A percentile compares a stretch with the other conserved stretches of the same genome.
These are phyloP conservation scores for Anthrax anthrax DNA, from an alignment of 2,888 invertebrate genomes.

Conservation along the genomic window DNA sequence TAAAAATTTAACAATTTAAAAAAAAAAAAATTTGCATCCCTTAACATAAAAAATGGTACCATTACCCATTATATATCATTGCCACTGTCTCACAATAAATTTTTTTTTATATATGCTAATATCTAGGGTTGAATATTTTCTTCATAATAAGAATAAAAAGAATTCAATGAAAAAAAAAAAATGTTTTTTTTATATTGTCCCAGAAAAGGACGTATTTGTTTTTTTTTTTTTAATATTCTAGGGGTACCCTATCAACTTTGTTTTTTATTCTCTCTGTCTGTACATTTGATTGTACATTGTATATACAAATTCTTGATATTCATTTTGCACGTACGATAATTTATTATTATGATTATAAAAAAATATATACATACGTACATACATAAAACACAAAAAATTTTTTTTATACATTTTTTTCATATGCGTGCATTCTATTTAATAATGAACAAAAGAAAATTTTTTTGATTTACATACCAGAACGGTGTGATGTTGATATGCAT, in stretches of 20 bases:
- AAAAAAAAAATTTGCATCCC: constrained; percentile 11
- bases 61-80: constrained; percentile 8
- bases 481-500: constrained; percentile 18
- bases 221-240: constrained; percentile 11
- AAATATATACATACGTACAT: no score
- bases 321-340: constrained; percentile 31
- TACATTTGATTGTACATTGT: no score
- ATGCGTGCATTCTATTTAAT: constrained; percentile 8
- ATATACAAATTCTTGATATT: constrained; percentile 1
- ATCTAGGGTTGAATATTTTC: constrained; percentile 19
- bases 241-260: constrained; percentile 1
- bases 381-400: no score
- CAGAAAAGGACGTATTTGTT: constrained; percentile 5
- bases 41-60: not conserved
- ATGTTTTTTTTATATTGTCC: no score
- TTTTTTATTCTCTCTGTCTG: no score
- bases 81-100: constrained; percentile 10
- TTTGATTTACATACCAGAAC: constrained; percentile 36
- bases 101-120: constrained; percentile 16
- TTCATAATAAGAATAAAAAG: constrained; percentile 26
- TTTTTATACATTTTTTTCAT: no score
- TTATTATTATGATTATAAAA: constrained; percentile 23
- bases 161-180: no score
- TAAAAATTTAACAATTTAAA: no score
- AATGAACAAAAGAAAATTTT: constrained; percentile 23